Conservation (phyloP, 2,888 invertebrate species). For the Amphipoea lucens region DNA sequence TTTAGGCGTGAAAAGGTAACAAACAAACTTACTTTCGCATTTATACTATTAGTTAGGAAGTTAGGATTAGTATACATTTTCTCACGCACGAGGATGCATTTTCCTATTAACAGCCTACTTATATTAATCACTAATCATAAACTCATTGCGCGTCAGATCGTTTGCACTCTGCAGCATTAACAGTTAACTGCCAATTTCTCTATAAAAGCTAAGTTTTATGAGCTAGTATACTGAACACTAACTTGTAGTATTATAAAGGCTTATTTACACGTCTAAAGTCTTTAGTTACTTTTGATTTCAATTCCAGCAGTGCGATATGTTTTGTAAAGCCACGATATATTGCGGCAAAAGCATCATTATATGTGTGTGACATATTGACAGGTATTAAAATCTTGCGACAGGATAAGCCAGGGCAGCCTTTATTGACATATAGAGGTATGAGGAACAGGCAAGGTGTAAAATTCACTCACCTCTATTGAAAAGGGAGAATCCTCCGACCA, state of each 20-base stretch:
- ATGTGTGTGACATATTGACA: background rate
- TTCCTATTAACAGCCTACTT: constrained; percentile 16
- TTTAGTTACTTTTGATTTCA: background rate
- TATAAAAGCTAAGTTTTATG: constrained; percentile 35
- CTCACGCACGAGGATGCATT: background rate
- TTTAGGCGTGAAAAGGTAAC: too few relatives aligned
- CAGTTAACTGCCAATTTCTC: constrained; percentile 24
- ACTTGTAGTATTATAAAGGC: constrained; percentile 19
- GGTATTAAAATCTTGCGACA: background rate
- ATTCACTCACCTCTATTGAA: too few relatives aligned
- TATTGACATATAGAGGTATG: background rate
- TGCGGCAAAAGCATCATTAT: background rate
- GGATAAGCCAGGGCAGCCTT: background rate
- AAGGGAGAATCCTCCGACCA: too few relatives aligned
- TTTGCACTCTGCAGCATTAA: background rate
- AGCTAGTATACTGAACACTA: constrained; percentile 2
- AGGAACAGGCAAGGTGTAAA: too few relatives aligned
- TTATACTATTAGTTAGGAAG: too few relatives aligned
- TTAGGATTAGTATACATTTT: background rate
- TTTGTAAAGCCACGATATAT: background rate
- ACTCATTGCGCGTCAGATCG: constrained; percentile 24
- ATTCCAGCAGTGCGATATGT: background rate
- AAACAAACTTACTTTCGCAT: too few relatives aligned
- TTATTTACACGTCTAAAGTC: background rate
- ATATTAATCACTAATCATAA: constrained; percentile 22